phyloP scores from a whole-genome alignment of 35 echinoderm and acorn worm species.

The Apostichopus californicus region DNA sequence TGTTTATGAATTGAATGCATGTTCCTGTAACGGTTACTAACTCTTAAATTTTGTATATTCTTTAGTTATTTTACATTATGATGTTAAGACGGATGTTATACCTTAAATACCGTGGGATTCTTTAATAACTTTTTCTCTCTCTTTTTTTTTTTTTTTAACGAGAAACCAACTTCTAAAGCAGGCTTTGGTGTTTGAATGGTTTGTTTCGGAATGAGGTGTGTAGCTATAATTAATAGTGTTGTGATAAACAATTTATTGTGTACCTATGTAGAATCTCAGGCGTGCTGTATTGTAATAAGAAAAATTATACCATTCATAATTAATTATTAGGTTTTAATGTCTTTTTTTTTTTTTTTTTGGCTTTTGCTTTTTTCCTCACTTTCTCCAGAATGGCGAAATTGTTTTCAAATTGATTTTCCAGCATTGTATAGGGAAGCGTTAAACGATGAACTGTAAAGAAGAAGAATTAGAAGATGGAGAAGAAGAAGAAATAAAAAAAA shows the following conservation, averaged over 20 bases:
- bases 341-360: too few relatives aligned
- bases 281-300: background rate
- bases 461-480: too few relatives aligned
- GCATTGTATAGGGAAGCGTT: background rate
- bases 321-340: background rate
- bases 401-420: conserved; percentile 4
- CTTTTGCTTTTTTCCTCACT: background rate
- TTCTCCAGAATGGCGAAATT: background rate
- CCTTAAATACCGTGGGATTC: background rate
- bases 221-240: conserved; percentile 11
- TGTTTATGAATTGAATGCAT: background rate
- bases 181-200: background rate
- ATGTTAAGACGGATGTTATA: too few relatives aligned
- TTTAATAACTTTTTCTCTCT: background rate
- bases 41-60: conserved; percentile 15
- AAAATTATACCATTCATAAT: background rate
- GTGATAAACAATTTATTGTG: conserved; percentile 3
- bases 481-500: background rate
- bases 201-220: conserved; percentile 21
- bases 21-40: background rate
- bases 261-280: background rate
- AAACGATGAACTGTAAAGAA: background rate
- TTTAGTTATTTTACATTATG: background rate
- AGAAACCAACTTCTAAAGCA: background rate
- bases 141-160: background rate